Evolutionary conservation across 2,888 invertebrate genomes (phyloP).

Genomic region (Epinotia demarniana): DNA sequence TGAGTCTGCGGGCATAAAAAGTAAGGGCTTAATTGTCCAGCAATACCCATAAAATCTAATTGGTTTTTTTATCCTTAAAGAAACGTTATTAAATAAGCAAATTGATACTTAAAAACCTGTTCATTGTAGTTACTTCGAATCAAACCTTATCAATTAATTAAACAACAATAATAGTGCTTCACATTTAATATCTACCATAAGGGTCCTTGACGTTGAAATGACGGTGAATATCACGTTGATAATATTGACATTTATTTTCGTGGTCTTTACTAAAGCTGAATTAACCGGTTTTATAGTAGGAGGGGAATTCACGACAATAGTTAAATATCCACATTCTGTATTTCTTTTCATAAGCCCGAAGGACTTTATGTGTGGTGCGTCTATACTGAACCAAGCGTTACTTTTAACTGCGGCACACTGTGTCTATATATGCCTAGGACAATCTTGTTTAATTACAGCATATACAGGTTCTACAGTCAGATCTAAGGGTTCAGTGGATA

Average conservation of each 20-base stretch:
- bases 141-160: too few species aligned
- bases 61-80: too few species aligned
- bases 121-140: too few species aligned
- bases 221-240: neutral
- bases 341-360: neutral
- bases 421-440: neutral
- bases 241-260: neutral
- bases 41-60: too few species aligned
- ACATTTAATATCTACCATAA: too few species aligned
- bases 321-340: neutral
- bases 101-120: too few species aligned
- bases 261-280: neutral
- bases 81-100: too few species aligned
- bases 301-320: neutral
- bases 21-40: too few species aligned
- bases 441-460: neutral
- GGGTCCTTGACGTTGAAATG: neutral
- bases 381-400: constrained; percentile 4
- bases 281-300: constrained; percentile 1
- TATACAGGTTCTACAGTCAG: neutral
- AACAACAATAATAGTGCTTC: too few species aligned
- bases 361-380: neutral
- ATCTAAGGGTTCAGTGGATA: neutral
- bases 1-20: too few species aligned
- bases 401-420: neutral